phyloP scores from a whole-genome alignment of 2,888 invertebrate species.

The Folsomia candida region DNA sequence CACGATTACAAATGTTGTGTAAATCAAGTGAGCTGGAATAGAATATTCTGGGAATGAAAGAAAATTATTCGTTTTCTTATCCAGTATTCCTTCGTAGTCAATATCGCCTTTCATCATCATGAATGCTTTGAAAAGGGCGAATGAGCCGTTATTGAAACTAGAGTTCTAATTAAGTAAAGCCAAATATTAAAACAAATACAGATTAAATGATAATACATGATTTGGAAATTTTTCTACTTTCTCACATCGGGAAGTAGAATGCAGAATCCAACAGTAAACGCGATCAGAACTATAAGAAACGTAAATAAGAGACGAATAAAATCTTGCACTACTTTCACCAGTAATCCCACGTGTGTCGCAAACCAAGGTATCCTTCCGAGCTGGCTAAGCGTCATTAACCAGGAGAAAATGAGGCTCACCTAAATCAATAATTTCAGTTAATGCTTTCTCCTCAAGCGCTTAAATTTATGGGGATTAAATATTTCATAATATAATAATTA shows the following conservation, averaged over 20 bases:
- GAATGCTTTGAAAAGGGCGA: slow-evolving; percentile 35
- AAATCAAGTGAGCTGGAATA: slow-evolving; percentile 36
- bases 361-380: slow-evolving; percentile 82
- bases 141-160: slow-evolving; percentile 12
- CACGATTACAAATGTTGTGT: slow-evolving; percentile 29
- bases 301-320: slow-evolving; percentile 65
- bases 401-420: slow-evolving; percentile 70
- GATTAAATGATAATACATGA: neutral
- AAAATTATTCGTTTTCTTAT: slow-evolving; percentile 14
- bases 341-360: slow-evolving; percentile 83
- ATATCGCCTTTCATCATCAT: slow-evolving; percentile 41
- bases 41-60: slow-evolving; percentile 17
- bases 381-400: slow-evolving; percentile 82
- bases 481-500: neutral
- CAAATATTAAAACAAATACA: slow-evolving; percentile 20
- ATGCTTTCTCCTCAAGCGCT: neutral
- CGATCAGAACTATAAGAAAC: slow-evolving; percentile 75
- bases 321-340: slow-evolving; percentile 61
- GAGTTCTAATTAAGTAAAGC: slow-evolving; percentile 9
- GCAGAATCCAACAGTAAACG: slow-evolving; percentile 75
- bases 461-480: no score
- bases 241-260: slow-evolving; percentile 65
- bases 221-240: neutral
- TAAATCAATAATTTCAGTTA: neutral
- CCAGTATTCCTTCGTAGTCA: slow-evolving; percentile 29